These are phyloP conservation scores for Phallusia fumigata DNA, from an alignment of 23 tunicate genomes.

Conservation along the genomic window DNA sequence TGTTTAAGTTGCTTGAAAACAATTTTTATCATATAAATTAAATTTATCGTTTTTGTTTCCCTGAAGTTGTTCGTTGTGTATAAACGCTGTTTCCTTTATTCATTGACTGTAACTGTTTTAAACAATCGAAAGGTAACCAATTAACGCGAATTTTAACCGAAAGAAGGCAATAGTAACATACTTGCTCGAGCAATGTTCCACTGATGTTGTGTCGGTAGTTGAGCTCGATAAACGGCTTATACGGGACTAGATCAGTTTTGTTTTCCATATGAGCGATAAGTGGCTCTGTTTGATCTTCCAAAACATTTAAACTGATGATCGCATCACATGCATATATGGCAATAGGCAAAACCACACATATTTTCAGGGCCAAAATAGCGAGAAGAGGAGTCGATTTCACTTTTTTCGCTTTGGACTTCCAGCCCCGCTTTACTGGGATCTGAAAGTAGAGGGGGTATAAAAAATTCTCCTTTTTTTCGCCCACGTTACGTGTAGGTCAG, in stretches of 20 bases:
- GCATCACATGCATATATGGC: slow-evolving; percentile 84
- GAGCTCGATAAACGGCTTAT: neutral
- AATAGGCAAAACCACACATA: slow-evolving; percentile 74
- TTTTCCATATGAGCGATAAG: neutral
- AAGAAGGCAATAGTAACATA: neutral
- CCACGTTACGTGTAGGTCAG: no score
- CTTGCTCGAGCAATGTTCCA: neutral
- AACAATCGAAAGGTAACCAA: no score
- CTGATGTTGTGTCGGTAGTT: slow-evolving; percentile 18
- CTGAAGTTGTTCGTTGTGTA: no score
- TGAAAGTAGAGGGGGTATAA: neutral
- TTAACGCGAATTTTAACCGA: neutral
- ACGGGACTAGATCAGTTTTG: neutral
- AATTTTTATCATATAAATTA: no score
- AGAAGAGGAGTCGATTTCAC: slow-evolving; percentile 29
- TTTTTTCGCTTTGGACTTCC: slow-evolving; percentile 15
- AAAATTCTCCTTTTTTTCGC: no score
- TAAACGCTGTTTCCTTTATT: no score
- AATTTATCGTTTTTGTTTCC: no score
- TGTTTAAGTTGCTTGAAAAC: no score
- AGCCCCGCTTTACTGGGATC: slow-evolving; percentile 7
- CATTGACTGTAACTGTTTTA: no score
- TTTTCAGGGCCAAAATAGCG: slow-evolving; percentile 32
- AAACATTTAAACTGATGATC: slow-evolving; percentile 78
- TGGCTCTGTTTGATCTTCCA: slow-evolving; percentile 21